A percentile compares a stretch with the other conserved stretches of the same genome.
Evolutionary conservation across 2,888 invertebrate species (phyloP).

Genomic region (Orchesella flavescens): DNA sequence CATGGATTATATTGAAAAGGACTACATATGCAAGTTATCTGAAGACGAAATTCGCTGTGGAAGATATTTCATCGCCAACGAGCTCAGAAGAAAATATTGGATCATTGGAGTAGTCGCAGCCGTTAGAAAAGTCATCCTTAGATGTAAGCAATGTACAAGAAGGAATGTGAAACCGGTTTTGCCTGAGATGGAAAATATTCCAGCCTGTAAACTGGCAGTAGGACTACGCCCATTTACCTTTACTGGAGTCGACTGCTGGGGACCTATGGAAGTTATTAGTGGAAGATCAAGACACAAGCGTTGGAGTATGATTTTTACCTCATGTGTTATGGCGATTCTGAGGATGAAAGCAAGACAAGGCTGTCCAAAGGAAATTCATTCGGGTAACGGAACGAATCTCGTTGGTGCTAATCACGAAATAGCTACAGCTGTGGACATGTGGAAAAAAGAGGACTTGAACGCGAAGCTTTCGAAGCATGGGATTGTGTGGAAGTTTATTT

Average conservation of each 20-base stretch:
- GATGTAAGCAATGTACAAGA: no score
- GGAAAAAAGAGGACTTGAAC: neutral
- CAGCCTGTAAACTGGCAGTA: neutral
- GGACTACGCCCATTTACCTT: neutral
- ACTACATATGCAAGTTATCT: no score
- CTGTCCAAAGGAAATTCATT: neutral
- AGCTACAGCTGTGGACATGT: neutral
- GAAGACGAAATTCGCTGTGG: neutral
- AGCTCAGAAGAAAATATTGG: slow-evolving; percentile 20
- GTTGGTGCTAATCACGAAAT: neutral
- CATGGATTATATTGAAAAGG: no score
- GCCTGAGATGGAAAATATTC: slow-evolving; percentile 29
- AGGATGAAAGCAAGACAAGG: neutral
- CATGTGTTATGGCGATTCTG: slow-evolving; percentile 36
- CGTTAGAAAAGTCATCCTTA: no score
- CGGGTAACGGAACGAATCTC: slow-evolving; percentile 12
- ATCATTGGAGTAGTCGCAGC: neutral
- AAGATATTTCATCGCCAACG: neutral
- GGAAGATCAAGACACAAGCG: neutral
- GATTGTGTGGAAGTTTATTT: slow-evolving; percentile 43
- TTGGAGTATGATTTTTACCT: neutral
- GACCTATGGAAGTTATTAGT: neutral
- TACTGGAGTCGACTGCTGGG: slow-evolving; percentile 2
- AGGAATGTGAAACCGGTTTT: no score
- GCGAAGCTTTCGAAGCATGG: neutral